Base-by-base conservation (phyloP, 2,113 vertebrate species). In the Haemorhous mexicanus region DNA sequence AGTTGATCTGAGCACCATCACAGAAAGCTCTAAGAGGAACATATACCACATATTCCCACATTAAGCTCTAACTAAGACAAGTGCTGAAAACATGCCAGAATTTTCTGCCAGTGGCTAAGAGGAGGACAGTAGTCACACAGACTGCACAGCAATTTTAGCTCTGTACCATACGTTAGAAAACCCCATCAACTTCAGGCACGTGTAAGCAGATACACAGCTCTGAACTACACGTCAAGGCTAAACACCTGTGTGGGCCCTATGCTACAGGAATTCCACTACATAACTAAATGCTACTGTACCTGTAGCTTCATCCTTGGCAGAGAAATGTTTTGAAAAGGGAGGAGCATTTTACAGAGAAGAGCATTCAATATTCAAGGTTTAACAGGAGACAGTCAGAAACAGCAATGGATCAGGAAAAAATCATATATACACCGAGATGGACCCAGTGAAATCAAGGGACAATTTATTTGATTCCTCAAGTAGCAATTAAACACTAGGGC, bases 281-380 rank as follows among this genome's bases (percentile, higher is more conserved):
- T 2, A 37, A 74, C 89, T 68, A 89, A 50, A 56, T 69, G 43
- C 86, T 84, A 76, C 81, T n/a, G 39, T 97, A 97, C 96, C 95
- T 94, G 91, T 49, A 81, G 75, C 84, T 95, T 77, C 39, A 15
- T 93, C 93, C 66, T 58, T n/a, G 75, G 46, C 23, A 56, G 62
- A 77, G 61, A 81, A 78, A 88, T 7, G 61, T 74, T 92, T 87
- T 46, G 47, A 43, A 44, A 37, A 39, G 58, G 67, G 46, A 70
- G 47, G 18, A 24, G 21, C 44, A 59, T 95, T 74, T 69, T 55
- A 85, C 87, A 79, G 67, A 82, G 5, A 39, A 84, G 46, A 49
- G n/a, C 39, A 66, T 89, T 84, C 73, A 70, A 14, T 35, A 70
- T 47, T 80, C 53, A 64, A 24, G 1, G 2, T 82, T 93, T 66